Evolutionary conservation across 1,140 invertebrate genomes (phyloP).

Genomic region (Metopolophium dirhodum): DNA sequence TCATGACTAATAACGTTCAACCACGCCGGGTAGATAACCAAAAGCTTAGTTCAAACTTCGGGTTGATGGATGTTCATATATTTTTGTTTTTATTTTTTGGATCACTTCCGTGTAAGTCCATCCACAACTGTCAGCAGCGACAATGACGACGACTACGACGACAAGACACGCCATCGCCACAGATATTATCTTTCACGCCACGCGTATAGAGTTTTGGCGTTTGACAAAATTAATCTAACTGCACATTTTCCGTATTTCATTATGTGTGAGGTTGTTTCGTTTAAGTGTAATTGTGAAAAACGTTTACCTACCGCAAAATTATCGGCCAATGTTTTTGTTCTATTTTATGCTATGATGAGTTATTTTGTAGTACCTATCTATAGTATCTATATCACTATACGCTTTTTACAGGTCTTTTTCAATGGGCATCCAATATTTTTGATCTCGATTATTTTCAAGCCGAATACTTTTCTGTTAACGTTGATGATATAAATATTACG

Average conservation of each 20-base stretch:
- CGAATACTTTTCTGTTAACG: too few species aligned
- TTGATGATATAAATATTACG: background rate
- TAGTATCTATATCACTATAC: too few species aligned
- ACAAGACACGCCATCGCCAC: background rate
- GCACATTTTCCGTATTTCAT: background rate
- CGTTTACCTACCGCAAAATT: background rate
- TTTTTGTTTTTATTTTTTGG: constrained; percentile 1
- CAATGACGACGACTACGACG: background rate
- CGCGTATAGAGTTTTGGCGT: background rate
- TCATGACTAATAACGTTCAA: constrained; percentile 8
- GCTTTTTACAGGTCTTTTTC: too few species aligned
- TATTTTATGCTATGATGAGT: background rate
- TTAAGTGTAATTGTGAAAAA: background rate
- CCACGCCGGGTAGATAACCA: background rate
- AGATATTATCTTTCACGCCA: background rate
- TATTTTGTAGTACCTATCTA: too few species aligned
- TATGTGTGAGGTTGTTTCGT: background rate
- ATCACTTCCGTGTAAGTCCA: background rate
- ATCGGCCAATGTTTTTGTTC: background rate
- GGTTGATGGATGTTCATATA: constrained; percentile 4
- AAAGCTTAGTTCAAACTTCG: constrained; percentile 5
- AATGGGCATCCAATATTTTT: background rate
- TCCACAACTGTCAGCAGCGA: background rate
- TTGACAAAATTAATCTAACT: background rate
- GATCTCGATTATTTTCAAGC: too few species aligned